Base-by-base conservation (phyloP, 30 jellyfish, hydroid and myxozoan species). In the Hydractinia echinata region DNA sequence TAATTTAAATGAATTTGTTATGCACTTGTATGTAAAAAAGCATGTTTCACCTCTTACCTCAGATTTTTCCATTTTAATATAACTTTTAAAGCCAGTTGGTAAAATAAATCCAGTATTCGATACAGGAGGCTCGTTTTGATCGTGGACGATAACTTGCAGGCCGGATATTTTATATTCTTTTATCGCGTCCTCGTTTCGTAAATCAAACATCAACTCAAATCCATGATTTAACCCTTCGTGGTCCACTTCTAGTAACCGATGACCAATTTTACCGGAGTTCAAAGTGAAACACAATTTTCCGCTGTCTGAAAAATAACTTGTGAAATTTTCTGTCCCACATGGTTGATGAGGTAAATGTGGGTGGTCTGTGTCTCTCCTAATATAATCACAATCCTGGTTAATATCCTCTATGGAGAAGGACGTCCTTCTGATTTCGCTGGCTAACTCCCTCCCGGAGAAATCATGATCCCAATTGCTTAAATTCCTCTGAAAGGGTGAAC, bases 71-170 rank as follows among this genome's bases (percentile, higher is more conserved):
- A 93, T 53, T 4, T 94, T 76, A 20, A 93, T 95, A 78, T 71
- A 93, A 8, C 95, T 87, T 67, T 93, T 83, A 81, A 93, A 93
- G 50, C 99, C 99, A 58, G 99, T 96, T 14, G 99, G 87, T 48
- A 93, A 90, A 51, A 93, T 88, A 62, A 93, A 93, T 5, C 99
- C 99, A 68, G 93, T 81, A 5, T 85, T 71, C 51, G 84, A 79
- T 66, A 82, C 76, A 16, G 99, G 96, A 6, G 95, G 83, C 54
- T 87, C 96, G 15, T 76, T 83, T 71, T 84, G 99, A 53, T 93
- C 95, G 67, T 93, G 99, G 5, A 93, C 79, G 58, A 77, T 72
- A 5, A 93, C 95, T 49, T 94, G 83, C 9, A 93, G 76, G 15
- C 99, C 99, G 10, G 97, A 90, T 39, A 79, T 90, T 51, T 88